A percentile compares a stretch with the other conserved stretches of the same genome.
Conservation (phyloP, 2,888 invertebrate genomes). For the Lampropteryx suffumata region DNA sequence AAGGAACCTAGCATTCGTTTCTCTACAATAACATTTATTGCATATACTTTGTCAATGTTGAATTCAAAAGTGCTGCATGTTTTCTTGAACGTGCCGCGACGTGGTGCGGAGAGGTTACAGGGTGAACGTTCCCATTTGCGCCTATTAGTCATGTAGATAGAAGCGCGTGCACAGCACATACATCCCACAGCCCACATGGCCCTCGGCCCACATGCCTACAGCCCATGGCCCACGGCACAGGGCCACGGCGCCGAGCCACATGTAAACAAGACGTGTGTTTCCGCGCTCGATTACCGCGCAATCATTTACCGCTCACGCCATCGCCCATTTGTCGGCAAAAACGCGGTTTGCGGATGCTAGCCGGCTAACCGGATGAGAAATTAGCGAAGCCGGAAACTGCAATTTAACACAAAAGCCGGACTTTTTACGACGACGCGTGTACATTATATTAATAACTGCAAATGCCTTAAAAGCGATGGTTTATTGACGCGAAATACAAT, state of each 20-base stretch:
- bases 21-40: too few relatives aligned
- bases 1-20: too few relatives aligned
- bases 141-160: conserved; percentile 25
- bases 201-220: too few relatives aligned
- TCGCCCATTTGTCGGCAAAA: conserved; percentile 41
- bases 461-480: too few relatives aligned
- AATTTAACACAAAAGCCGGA: not conserved
- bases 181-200: too few relatives aligned
- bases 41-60: too few relatives aligned
- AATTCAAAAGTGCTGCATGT: not conserved
- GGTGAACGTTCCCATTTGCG: conserved; percentile 18
- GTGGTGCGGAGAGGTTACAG: not conserved
- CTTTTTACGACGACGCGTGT: not conserved
- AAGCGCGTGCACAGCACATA: too few relatives aligned
- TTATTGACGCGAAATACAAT: too few relatives aligned
- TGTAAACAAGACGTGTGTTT: conserved; percentile 32
- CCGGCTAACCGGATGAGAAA: conserved; percentile 1
- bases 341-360: conserved; percentile 15
- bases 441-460: too few relatives aligned
- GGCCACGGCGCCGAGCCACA: conserved; percentile 14
- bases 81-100: not conserved
- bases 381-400: conserved; percentile 1
- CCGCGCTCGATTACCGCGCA: conserved; percentile 46
- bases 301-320: conserved; percentile 45
- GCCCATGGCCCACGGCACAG: too few relatives aligned